Evolutionary conservation across 2,888 invertebrate genomes (phyloP).

Genomic region (Aphodius granarius): DNA sequence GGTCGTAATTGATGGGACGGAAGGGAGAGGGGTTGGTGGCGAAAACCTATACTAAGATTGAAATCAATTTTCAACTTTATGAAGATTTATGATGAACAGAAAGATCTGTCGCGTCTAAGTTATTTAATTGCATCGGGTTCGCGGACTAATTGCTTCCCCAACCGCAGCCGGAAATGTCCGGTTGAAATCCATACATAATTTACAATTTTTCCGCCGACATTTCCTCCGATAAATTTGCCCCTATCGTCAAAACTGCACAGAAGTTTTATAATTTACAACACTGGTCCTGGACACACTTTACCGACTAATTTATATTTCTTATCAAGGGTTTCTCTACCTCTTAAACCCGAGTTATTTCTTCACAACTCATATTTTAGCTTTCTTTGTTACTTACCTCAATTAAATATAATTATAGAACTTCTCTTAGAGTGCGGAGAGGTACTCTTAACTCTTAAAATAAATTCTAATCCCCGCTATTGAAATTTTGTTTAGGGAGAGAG

Average conservation of each 20-base stretch:
- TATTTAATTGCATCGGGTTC: neutral
- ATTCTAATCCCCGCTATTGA: no score
- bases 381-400: no score
- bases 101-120: neutral
- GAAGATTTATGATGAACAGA: neutral
- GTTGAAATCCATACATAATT: neutral
- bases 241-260: neutral
- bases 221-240: neutral
- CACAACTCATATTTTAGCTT: no score
- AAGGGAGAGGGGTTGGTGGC: neutral
- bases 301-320: neutral
- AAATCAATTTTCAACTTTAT: neutral
- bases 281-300: neutral
- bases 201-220: neutral
- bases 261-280: neutral
- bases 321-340: no score
- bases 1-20: neutral
- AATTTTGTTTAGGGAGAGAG: no score
- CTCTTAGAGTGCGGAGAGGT: no score
- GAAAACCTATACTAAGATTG: neutral
- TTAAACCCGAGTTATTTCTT: no score
- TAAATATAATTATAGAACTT: no score
- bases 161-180: neutral
- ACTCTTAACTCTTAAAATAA: no score
- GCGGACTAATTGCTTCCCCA: neutral